A percentile compares a stretch with the other conserved stretches of the same genome.
phyloP scores from a whole-genome alignment of 1,140 invertebrate species.

The Drosophila albomicans region DNA sequence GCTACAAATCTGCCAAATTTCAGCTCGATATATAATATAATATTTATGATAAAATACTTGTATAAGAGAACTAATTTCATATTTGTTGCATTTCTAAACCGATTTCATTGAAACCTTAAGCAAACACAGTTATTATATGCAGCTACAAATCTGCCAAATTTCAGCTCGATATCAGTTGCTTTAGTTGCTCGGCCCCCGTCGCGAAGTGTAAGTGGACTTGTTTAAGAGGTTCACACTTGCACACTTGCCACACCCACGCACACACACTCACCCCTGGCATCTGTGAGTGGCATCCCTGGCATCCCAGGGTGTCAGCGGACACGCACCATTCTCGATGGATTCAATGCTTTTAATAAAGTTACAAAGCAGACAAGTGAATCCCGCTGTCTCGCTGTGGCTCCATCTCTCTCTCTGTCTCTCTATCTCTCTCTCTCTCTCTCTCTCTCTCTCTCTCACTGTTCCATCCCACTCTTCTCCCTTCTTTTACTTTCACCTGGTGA shows the following conservation, averaged over 20 bases:
- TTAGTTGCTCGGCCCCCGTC: not conserved
- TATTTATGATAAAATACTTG: too few species aligned
- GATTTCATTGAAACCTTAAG: too few species aligned
- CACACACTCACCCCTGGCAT: not conserved
- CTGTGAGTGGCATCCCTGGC: not conserved
- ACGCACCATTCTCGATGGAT: slow-evolving; percentile 25
- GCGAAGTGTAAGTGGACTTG: not conserved
- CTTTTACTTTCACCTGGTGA: not conserved
- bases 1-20: too few species aligned
- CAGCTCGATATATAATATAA: too few species aligned
- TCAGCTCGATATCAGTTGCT: too few species aligned
- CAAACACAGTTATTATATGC: too few species aligned
- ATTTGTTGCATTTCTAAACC: too few species aligned
- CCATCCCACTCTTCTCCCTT: too few species aligned
- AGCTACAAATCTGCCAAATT: too few species aligned
- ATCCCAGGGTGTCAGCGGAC: not conserved
- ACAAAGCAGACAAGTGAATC: slow-evolving; percentile 57
- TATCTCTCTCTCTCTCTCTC: not conserved
- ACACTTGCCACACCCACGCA: not conserved
- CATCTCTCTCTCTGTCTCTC: not conserved
- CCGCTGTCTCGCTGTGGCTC: slow-evolving; percentile 11
- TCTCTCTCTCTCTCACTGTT: too few species aligned
- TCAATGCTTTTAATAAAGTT: slow-evolving; percentile 58
- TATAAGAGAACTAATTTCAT: too few species aligned
- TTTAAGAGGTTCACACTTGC: not conserved